Evolutionary conservation across 2,888 invertebrate genomes (phyloP).

Genomic region (Lasioglossum marginatum): DNA sequence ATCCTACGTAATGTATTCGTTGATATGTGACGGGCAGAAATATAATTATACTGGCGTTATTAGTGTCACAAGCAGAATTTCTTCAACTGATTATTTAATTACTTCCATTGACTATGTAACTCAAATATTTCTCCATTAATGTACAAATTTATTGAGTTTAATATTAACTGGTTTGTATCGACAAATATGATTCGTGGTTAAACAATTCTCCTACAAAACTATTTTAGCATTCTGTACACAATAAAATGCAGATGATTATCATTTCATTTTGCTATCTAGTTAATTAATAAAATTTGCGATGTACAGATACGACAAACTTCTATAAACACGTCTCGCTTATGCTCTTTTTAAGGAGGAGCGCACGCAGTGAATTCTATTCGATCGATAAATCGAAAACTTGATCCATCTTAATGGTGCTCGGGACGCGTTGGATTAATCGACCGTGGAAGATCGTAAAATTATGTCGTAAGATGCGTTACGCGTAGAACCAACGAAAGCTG

Average conservation of each 20-base stretch:
- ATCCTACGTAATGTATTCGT: too few species aligned
- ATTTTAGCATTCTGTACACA: not conserved
- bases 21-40: too few species aligned
- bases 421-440: constrained; percentile 10
- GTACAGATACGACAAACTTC: not conserved
- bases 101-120: too few species aligned
- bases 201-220: not conserved
- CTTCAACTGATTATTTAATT: too few species aligned
- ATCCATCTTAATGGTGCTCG: constrained; percentile 1
- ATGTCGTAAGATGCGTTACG: constrained; percentile 40
- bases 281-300: not conserved
- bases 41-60: too few species aligned
- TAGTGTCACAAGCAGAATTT: too few species aligned
- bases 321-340: not conserved
- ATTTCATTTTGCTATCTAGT: not conserved
- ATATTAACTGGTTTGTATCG: not conserved
- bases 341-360: not conserved
- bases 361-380: not conserved
- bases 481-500: constrained; percentile 39
- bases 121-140: too few species aligned
- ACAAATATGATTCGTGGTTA: not conserved
- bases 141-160: too few species aligned
- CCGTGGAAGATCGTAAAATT: constrained; percentile 29
- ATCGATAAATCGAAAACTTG: constrained; percentile 11
- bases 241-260: not conserved